Conservation (phyloP, 2,797 vertebrate species). For the Hephaestus fuliginosus region DNA sequence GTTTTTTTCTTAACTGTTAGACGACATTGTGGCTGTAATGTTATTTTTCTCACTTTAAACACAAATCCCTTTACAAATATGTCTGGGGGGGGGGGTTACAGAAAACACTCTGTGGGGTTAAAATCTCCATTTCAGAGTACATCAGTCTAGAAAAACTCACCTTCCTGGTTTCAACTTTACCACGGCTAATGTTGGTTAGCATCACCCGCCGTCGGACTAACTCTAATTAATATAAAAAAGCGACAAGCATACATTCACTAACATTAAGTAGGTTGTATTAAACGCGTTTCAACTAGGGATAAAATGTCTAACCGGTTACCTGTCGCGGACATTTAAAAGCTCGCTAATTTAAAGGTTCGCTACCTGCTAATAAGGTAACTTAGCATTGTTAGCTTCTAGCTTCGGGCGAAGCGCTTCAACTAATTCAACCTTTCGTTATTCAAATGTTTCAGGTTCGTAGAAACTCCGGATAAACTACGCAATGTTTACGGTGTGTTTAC, state of each 20-base stretch:
- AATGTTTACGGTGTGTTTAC: accelerated
- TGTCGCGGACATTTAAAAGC: conserved; percentile 23
- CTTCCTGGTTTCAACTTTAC: background rate
- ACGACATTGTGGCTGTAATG: background rate
- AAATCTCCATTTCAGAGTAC: background rate
- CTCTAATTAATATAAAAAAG: background rate
- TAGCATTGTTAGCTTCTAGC: conserved; percentile 38
- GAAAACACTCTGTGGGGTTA: background rate
- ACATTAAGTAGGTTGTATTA: background rate
- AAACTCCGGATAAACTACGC: too few species aligned
- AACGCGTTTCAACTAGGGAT: background rate
- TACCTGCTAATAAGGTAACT: conserved; percentile 35
- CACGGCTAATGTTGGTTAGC: background rate
- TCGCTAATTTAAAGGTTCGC: background rate
- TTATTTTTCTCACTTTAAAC: background rate
- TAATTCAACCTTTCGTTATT: background rate
- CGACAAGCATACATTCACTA: background rate
- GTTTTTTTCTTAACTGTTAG: background rate
- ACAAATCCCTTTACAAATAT: too few species aligned
- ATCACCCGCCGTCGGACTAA: too few species aligned
- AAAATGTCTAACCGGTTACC: background rate
- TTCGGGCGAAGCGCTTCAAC: background rate
- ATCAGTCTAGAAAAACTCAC: background rate
- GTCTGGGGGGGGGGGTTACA: background rate
- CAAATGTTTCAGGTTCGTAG: background rate